Percentiles rank a stretch among this genome's conserved stretches.
Evolutionary conservation across 2,797 vertebrate genomes (phyloP).

Genomic region (Pseudocheirus occidentalis): DNA sequence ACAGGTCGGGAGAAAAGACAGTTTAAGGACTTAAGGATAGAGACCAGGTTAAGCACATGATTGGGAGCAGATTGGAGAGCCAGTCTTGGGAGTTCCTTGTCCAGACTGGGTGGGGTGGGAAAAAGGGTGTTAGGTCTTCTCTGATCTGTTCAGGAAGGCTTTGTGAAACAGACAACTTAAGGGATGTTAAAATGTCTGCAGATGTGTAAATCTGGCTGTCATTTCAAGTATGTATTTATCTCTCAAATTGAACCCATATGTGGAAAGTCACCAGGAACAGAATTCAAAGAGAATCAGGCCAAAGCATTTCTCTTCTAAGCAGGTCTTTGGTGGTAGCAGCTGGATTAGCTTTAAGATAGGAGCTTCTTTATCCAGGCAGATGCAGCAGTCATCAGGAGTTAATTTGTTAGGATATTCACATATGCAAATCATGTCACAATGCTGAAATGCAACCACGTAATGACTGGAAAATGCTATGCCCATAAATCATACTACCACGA

Average conservation of each 20-base stretch:
- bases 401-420: conserved; percentile 93
- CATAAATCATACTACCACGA: conserved; percentile 94
- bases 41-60: conserved; percentile 56
- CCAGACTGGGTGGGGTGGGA: conserved; percentile 71
- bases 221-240: conserved; percentile 73
- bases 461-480: conserved; percentile 94
- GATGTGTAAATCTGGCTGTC: conserved; percentile 73
- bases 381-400: conserved; percentile 93
- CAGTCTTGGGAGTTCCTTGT: conserved; percentile 64
- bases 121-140: conserved; percentile 73
- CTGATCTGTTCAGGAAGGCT: conserved; percentile 76
- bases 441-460: conserved; percentile 92
- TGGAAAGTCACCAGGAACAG: conserved; percentile 65
- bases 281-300: conserved; percentile 74
- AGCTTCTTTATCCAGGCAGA: conserved; percentile 92
- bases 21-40: conserved; percentile 28
- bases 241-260: conserved; percentile 78
- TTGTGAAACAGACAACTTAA: conserved; percentile 76
- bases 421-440: conserved; percentile 98
- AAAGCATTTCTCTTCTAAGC: conserved; percentile 68
- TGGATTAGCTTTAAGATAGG: conserved; percentile 87
- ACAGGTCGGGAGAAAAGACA: conserved; percentile 27
- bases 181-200: conserved; percentile 75
- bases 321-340: conserved; percentile 84
- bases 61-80: conserved; percentile 56